Evolutionary conservation across 2,888 invertebrate genomes (phyloP).

Genomic region (Serrognathus titanus): DNA sequence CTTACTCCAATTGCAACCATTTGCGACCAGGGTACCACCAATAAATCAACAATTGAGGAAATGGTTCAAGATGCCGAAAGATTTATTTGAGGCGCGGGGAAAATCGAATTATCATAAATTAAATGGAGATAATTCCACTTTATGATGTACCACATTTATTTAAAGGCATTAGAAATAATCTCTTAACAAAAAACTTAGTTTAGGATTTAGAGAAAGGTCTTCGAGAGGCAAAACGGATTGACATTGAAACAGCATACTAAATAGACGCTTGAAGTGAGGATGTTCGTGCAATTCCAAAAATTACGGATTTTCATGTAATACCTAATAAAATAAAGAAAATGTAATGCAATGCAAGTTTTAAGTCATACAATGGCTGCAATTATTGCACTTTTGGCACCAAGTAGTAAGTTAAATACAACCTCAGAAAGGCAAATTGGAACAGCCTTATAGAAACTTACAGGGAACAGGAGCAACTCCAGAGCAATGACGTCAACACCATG

Average conservation of each 20-base stretch:
- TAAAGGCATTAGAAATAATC: not conserved
- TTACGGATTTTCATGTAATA: not conserved
- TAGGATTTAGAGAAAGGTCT: not conserved
- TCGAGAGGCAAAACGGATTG: not conserved
- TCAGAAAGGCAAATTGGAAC: no score
- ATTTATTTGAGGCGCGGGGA: not conserved
- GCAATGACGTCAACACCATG: no score
- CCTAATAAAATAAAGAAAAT: no score
- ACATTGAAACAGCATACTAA: not conserved
- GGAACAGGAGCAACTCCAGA: no score
- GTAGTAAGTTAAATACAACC: no score
- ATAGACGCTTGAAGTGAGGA: not conserved
- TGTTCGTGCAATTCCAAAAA: not conserved
- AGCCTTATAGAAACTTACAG: no score
- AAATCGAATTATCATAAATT: not conserved
- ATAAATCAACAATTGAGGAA: not conserved
- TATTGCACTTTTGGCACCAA: no score
- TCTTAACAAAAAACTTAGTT: not conserved
- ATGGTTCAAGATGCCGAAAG: not conserved
- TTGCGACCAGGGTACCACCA: conserved; percentile 2
- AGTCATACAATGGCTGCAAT: no score
- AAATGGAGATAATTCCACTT: not conserved
- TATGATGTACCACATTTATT: conserved; percentile 1
- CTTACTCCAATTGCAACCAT: not conserved
- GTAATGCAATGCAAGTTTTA: no score